Conservation (phyloP, 2,888 invertebrate species). For the Brachynemurus nebulosus region DNA sequence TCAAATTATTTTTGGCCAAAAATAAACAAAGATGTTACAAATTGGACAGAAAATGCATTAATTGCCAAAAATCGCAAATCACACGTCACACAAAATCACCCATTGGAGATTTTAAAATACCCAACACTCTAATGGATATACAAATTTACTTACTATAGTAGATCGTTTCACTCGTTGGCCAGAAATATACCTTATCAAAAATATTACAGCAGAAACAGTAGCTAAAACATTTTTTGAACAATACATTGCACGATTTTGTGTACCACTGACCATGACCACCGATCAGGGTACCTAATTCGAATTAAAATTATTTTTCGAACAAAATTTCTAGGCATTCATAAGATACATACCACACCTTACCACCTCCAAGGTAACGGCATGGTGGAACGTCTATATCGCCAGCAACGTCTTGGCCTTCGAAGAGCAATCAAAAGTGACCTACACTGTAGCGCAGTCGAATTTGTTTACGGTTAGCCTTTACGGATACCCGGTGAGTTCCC, state of each 20-base stretch:
- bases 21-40: slow-evolving; percentile 19
- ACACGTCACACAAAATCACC: slow-evolving; percentile 19
- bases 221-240: neutral
- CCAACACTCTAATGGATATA: slow-evolving; percentile 19
- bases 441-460: slow-evolving; percentile 20
- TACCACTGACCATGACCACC: neutral
- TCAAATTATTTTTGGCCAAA: slow-evolving; percentile 20
- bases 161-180: slow-evolving; percentile 21
- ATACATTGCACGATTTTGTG: neutral
- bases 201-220: slow-evolving; percentile 18
- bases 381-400: slow-evolving; percentile 27
- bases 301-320: neutral
- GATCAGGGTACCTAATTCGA: neutral
- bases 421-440: slow-evolving; percentile 21
- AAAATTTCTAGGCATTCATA: neutral
- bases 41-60: slow-evolving; percentile 22
- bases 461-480: slow-evolving; percentile 22
- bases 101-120: slow-evolving; percentile 16
- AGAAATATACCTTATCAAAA: slow-evolving; percentile 17
- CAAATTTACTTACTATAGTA: slow-evolving; percentile 25
- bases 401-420: slow-evolving; percentile 23
- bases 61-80: slow-evolving; percentile 24
- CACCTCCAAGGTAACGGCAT: slow-evolving; percentile 26
- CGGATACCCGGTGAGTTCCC: slow-evolving; percentile 21
- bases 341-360: slow-evolving; percentile 20